Evolutionary conservation across 2,797 vertebrate genomes (phyloP).

Genomic region (Urosaurus nigricauda): DNA sequence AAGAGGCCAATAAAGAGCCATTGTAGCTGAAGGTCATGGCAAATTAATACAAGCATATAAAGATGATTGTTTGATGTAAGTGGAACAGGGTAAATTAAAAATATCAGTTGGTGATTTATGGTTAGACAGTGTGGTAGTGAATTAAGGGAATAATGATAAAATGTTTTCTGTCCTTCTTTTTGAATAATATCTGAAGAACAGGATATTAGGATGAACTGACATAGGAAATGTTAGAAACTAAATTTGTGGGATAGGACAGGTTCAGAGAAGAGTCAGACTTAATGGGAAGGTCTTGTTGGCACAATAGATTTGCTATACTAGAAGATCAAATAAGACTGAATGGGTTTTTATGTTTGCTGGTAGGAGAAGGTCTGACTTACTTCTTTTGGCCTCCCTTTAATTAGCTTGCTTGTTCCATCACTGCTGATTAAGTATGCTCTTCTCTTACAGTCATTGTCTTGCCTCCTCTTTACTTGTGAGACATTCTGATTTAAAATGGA

Average conservation of each 20-base stretch:
- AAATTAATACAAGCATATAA: background rate
- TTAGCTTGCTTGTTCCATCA: background rate
- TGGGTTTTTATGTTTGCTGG: background rate
- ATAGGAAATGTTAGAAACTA: background rate
- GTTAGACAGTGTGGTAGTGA: background rate
- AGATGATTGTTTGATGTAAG: background rate
- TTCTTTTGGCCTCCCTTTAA: background rate
- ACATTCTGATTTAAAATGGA: background rate
- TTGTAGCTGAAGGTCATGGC: background rate
- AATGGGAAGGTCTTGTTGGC: background rate
- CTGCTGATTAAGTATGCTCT: background rate
- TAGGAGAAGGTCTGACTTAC: background rate
- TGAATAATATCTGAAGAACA: background rate
- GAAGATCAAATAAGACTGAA: background rate
- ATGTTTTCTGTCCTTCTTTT: background rate
- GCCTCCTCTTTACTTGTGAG: background rate
- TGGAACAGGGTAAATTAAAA: background rate
- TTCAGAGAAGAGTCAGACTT: background rate
- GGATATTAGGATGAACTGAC: background rate
- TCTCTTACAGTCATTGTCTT: too few species aligned
- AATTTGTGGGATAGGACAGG: background rate
- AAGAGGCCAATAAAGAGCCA: background rate
- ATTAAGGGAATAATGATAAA: background rate
- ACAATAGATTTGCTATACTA: background rate
- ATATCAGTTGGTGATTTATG: background rate